These are phyloP conservation scores for Drosophila cardini DNA, from an alignment of 1,140 invertebrate genomes.

Conservation along the genomic window DNA sequence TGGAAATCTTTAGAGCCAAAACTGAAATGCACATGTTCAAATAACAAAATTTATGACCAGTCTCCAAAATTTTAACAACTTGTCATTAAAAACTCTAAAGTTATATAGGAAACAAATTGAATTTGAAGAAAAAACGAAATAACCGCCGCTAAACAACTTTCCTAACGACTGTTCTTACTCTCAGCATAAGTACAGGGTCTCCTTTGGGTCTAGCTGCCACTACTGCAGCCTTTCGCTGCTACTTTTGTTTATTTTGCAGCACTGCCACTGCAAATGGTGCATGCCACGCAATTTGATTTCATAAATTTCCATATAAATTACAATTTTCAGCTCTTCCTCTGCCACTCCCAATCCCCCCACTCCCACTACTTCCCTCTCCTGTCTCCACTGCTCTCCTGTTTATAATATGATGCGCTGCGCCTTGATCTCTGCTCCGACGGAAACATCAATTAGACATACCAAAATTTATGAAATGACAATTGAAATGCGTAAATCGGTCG, in stretches of 20 bases:
- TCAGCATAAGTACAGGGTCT: too few relatives aligned
- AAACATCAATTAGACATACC: constrained; percentile 70
- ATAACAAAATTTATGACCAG: too few relatives aligned
- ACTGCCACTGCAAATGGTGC: constrained; percentile 56
- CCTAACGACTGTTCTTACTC: too few relatives aligned
- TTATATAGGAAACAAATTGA: too few relatives aligned
- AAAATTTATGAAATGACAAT: constrained; percentile 62
- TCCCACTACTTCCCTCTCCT: neutral
- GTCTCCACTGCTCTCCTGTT: constrained; percentile 33
- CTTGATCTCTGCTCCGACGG: constrained; percentile 65
- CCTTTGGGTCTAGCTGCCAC: too few relatives aligned
- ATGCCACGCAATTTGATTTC: constrained; percentile 67
- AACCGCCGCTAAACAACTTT: too few relatives aligned
- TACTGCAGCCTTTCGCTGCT: neutral
- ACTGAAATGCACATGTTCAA: too few relatives aligned
- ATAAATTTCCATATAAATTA: constrained; percentile 77
- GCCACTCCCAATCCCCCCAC: neutral
- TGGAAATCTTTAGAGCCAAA: too few relatives aligned
- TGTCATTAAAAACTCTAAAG: too few relatives aligned
- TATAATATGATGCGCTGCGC: constrained; percentile 35
- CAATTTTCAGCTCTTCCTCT: constrained; percentile 7
- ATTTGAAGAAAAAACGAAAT: too few relatives aligned
- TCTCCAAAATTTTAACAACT: too few relatives aligned
- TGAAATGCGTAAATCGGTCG: constrained; percentile 49
- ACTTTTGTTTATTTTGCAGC: constrained; percentile 61